Percentiles rank a stretch among this genome's conserved stretches.
Conservation (phyloP, 2,797 vertebrate species). For the Discoglossus pictus region DNA sequence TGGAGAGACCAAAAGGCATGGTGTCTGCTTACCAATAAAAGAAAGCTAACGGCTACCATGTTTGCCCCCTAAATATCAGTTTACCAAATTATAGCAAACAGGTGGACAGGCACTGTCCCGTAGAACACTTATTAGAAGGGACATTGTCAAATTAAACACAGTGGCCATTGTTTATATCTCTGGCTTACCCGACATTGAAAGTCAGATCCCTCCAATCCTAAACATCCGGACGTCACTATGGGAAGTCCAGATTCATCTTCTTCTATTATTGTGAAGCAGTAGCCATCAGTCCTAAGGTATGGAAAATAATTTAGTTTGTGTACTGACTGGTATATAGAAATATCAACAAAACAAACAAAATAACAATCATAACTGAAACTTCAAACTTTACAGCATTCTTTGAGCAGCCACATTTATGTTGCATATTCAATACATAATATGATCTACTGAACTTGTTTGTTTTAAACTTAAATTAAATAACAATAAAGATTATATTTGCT, state of each 20-base stretch:
- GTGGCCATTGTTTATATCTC: background rate
- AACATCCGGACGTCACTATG: slow-evolving; percentile 84
- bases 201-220: slow-evolving; percentile 86
- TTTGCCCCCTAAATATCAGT: slow-evolving; percentile 8
- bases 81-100: slow-evolving; percentile 27
- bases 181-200: slow-evolving; percentile 92
- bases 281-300: slow-evolving; percentile 84
- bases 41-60: slow-evolving; percentile 2
- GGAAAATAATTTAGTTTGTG: no score
- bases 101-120: slow-evolving; percentile 22
- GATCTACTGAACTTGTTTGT: no score
- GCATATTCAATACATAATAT: no score
- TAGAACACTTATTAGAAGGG: slow-evolving; percentile 20
- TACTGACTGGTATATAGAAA: no score
- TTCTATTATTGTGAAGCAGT: slow-evolving; percentile 95
- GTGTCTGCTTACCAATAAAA: slow-evolving; percentile 29
- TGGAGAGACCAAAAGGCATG: slow-evolving; percentile 10
- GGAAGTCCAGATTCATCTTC: slow-evolving; percentile 85
- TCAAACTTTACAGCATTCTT: no score
- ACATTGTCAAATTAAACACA: slow-evolving; percentile 27
- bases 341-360: no score
- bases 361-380: no score
- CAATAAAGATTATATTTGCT: no score
- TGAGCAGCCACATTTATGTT: no score
- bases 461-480: no score